Percentiles rank a stretch among this genome's conserved stretches.
These are phyloP conservation scores for Mormyrus hasselquistii DNA, from an alignment of 2,797 vertebrate genomes.

Conservation along the genomic window DNA sequence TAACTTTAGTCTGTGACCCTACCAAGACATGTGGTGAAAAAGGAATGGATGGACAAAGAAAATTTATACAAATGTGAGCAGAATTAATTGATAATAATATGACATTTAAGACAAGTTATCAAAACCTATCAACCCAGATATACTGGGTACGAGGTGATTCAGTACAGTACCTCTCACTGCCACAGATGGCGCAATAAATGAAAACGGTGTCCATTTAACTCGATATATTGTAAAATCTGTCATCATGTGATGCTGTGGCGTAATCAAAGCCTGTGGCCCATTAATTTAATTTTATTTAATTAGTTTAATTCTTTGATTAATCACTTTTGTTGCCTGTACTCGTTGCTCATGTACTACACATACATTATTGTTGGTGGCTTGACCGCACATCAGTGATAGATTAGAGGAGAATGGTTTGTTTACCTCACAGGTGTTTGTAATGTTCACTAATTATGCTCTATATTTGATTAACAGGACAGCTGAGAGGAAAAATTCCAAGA, in stretches of 20 bases:
- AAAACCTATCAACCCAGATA: not conserved
- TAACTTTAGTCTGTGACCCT: not conserved
- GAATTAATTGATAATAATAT: not conserved
- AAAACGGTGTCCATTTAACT: not conserved
- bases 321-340: slow-evolving; percentile 5
- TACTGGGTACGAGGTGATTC: not conserved
- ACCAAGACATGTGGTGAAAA: not conserved
- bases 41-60: not conserved
- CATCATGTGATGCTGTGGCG: not conserved
- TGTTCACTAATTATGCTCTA: not conserved
- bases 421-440: not conserved
- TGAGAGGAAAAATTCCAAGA: not conserved
- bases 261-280: not conserved
- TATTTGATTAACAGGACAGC: not conserved
- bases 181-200: not conserved
- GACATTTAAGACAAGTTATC: not conserved
- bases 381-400: slow-evolving; percentile 13
- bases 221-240: not conserved
- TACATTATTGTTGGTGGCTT: not conserved
- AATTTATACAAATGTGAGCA: not conserved
- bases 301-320: slow-evolving; percentile 1
- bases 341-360: not conserved
- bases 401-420: not conserved
- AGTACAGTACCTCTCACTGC: not conserved
- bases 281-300: slow-evolving; percentile 7